Evolutionary conservation across 2,888 invertebrate genomes (phyloP).

Genomic region (Lordiphosa fenestrarum): DNA sequence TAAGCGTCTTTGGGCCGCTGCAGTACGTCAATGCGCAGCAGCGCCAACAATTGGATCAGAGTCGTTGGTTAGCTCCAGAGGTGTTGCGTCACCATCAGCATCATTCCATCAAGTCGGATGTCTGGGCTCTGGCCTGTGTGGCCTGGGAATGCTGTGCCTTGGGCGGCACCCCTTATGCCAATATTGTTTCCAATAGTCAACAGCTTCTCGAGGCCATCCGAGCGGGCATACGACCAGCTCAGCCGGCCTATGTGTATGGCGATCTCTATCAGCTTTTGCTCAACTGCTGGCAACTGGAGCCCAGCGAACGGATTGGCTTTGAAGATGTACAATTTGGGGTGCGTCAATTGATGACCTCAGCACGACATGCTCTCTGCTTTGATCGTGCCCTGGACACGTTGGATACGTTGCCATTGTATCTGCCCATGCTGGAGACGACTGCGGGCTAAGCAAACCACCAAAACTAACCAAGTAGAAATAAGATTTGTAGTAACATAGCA

Average conservation of each 20-base stretch:
- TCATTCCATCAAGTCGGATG: slow-evolving; percentile 87
- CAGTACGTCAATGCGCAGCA: slow-evolving; percentile 85
- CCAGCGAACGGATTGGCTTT: slow-evolving; percentile 89
- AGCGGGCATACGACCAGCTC: slow-evolving; percentile 87
- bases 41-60: slow-evolving; percentile 85
- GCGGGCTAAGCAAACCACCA: slow-evolving; percentile 3
- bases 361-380: slow-evolving; percentile 77
- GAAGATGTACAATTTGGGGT: slow-evolving; percentile 82
- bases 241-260: slow-evolving; percentile 87
- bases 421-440: slow-evolving; percentile 78
- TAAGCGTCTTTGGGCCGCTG: slow-evolving; percentile 88
- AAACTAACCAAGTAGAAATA: slow-evolving; percentile 14
- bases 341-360: slow-evolving; percentile 79
- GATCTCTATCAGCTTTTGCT: slow-evolving; percentile 90
- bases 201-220: slow-evolving; percentile 86
- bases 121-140: slow-evolving; percentile 91
- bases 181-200: slow-evolving; percentile 84
- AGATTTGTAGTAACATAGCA: slow-evolving; percentile 11
- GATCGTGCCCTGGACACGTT: slow-evolving; percentile 65
- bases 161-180: slow-evolving; percentile 89
- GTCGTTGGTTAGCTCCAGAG: slow-evolving; percentile 90
- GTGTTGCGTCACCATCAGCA: slow-evolving; percentile 85
- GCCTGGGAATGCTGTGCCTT: slow-evolving; percentile 91
- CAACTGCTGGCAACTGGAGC: slow-evolving; percentile 92
- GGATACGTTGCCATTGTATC: slow-evolving; percentile 77